Evolutionary conservation across 1,140 invertebrate genomes (phyloP).

Genomic region (Brachionus sp.): DNA sequence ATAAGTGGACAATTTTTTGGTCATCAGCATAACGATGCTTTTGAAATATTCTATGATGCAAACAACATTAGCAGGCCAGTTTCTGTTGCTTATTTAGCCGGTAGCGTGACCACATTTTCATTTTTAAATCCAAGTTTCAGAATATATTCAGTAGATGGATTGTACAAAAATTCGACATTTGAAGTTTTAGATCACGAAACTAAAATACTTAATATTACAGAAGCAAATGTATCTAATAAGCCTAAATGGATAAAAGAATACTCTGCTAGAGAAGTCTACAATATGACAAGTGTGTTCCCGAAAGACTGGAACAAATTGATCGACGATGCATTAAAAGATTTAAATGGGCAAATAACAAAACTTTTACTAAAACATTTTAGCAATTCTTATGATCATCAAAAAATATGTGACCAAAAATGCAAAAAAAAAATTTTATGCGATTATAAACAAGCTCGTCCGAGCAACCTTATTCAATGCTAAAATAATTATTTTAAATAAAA

Average conservation of each 20-base stretch:
- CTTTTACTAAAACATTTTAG: neutral
- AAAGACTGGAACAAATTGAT: constrained; percentile 35
- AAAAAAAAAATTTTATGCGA: constrained; percentile 25
- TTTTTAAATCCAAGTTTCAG: constrained; percentile 44
- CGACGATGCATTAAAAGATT: neutral
- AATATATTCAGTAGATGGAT: constrained; percentile 41
- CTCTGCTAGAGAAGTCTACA: constrained; percentile 11
- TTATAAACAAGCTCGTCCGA: constrained; percentile 35
- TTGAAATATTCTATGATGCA: constrained; percentile 60
- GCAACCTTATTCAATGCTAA: neutral
- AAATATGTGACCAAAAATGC: constrained; percentile 38
- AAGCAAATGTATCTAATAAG: neutral
- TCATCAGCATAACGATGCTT: constrained; percentile 60
- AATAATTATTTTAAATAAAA: neutral
- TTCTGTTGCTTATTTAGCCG: constrained; percentile 82
- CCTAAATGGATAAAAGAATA: constrained; percentile 45
- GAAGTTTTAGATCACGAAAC: constrained; percentile 37
- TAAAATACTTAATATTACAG: constrained; percentile 14
- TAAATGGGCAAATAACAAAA: neutral
- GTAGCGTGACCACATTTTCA: constrained; percentile 80
- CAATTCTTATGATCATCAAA: neutral
- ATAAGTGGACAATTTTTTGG: constrained; percentile 62
- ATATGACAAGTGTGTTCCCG: constrained; percentile 2
- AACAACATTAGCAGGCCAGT: constrained; percentile 62
- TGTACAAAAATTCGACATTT: constrained; percentile 1